A percentile compares a stretch with the other conserved stretches of the same genome.
phyloP scores from a whole-genome alignment of 2,113 vertebrate species.

The Willisornis vidua region DNA sequence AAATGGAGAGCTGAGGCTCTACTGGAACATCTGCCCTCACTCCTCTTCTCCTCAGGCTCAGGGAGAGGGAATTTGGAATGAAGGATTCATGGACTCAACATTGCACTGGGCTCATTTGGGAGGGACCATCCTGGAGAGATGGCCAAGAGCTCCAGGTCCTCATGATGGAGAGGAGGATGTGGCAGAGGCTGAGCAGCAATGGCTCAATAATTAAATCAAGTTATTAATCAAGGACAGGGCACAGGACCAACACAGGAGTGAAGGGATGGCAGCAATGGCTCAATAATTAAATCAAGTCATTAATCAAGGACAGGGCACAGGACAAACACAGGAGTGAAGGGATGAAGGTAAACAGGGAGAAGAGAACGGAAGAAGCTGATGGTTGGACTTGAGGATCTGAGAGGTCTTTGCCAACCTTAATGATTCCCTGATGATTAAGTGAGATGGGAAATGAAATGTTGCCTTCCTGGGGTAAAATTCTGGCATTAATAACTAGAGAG shows the following conservation, averaged over 20 bases:
- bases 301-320: neutral
- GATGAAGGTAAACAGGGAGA: neutral
- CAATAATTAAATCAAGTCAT: neutral
- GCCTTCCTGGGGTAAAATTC: accelerated
- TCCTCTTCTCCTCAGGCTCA: neutral
- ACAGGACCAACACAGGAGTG: neutral
- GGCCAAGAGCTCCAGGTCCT: neutral
- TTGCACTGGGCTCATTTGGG: neutral
- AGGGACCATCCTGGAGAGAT: too few relatives aligned
- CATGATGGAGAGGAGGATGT: accelerated
- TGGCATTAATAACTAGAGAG: too few relatives aligned
- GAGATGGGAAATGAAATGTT: neutral
- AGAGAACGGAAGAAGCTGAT: accelerated
- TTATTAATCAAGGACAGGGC: neutral
- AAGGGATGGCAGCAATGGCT: accelerated
- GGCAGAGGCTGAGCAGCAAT: accelerated
- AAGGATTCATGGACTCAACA: neutral
- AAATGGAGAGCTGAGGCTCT: neutral
- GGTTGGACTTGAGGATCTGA: neutral
- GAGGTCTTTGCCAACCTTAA: neutral
- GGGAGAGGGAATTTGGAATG: neutral
- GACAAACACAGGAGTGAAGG: neutral
- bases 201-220: neutral
- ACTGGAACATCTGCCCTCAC: neutral
- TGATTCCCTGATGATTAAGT: neutral